phyloP scores from a whole-genome alignment of 2,113 vertebrate species.

The Micromys minutus region DNA sequence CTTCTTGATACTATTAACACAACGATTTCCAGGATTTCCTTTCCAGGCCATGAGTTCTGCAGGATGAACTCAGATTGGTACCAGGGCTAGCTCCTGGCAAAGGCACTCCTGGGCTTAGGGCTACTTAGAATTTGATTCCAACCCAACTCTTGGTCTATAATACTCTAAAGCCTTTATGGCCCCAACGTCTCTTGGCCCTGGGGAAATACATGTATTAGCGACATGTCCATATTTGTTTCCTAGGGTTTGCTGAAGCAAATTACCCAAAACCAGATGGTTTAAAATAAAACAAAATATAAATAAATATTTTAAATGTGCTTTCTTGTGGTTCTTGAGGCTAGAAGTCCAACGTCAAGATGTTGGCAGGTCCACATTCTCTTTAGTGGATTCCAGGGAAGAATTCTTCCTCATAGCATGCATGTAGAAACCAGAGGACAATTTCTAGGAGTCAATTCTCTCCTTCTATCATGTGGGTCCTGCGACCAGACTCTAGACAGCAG shows the following conservation, averaged over 20 bases:
- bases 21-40: neutral
- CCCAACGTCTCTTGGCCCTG: neutral
- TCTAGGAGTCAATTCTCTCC: neutral
- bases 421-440: neutral
- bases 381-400: neutral
- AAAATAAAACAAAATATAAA: neutral
- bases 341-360: neutral
- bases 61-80: neutral
- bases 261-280: neutral
- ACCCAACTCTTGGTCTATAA: neutral
- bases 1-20: neutral
- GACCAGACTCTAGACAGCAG: neutral
- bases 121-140: neutral
- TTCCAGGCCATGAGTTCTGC: neutral
- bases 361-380: neutral
- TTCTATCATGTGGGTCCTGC: neutral
- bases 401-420: neutral
- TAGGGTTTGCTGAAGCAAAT: neutral
- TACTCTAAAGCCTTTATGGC: neutral
- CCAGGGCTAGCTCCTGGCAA: neutral
- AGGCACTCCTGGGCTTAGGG: neutral
- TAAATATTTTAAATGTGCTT: neutral
- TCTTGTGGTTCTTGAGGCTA: neutral
- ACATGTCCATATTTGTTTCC: neutral
- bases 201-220: neutral